These are phyloP conservation scores for Seriola aureovittata DNA, from an alignment of 2,113 vertebrate genomes.

Conservation along the genomic window DNA sequence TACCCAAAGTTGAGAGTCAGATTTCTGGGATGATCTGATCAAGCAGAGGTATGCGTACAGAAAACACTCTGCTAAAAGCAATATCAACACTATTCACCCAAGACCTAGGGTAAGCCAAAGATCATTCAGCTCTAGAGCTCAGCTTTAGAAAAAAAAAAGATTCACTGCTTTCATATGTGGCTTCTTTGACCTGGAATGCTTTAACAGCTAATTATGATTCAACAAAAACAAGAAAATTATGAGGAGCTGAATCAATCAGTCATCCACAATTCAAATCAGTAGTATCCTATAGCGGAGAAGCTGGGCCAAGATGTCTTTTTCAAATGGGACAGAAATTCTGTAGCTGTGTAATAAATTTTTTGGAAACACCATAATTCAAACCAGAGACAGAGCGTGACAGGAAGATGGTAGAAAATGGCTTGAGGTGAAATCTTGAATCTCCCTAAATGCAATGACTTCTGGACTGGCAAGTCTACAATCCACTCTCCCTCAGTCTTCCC, in stretches of 20 bases:
- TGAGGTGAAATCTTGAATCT: conserved; percentile 16
- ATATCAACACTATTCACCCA: conserved; percentile 62
- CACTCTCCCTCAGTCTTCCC: neutral
- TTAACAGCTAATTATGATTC: conserved; percentile 31
- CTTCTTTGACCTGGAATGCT: conserved; percentile 20
- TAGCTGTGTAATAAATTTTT: conserved; percentile 44
- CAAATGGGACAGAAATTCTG: conserved; percentile 24
- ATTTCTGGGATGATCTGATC: conserved; percentile 80
- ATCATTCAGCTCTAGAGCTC: conserved; percentile 52
- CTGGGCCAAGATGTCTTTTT: neutral
- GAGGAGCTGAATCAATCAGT: conserved; percentile 21
- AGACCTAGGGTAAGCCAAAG: conserved; percentile 53
- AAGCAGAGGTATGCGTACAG: conserved; percentile 75
- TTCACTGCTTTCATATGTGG: conserved; percentile 26
- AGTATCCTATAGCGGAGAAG: neutral
- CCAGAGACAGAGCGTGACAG: conserved; percentile 40
- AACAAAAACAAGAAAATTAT: conserved; percentile 50
- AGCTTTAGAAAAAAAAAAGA: conserved; percentile 14
- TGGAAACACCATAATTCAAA: conserved; percentile 44
- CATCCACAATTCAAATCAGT: conserved; percentile 19
- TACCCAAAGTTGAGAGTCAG: conserved; percentile 69
- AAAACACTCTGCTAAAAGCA: conserved; percentile 74
- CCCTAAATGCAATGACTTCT: conserved; percentile 51
- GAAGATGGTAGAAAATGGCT: conserved; percentile 48
- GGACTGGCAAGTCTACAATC: conserved; percentile 21